Percentiles rank a stretch among this genome's conserved stretches.
These are phyloP conservation scores for Drosophila tropicalis DNA, from an alignment of 1,140 invertebrate genomes.

Conservation along the genomic window DNA sequence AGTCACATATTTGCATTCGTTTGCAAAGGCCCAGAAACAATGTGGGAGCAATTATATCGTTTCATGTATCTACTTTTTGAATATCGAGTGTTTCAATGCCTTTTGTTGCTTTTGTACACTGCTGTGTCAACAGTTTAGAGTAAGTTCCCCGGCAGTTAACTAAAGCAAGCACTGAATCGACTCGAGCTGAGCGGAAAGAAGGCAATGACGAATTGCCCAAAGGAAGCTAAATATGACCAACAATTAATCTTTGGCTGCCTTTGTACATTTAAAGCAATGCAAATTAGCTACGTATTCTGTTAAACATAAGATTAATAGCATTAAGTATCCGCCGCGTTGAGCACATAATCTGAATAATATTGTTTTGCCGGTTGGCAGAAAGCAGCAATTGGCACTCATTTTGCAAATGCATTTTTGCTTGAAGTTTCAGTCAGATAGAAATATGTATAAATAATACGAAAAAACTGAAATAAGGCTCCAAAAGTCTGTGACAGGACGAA, in stretches of 20 bases:
- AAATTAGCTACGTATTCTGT: conserved; percentile 24
- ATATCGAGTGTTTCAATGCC: background rate
- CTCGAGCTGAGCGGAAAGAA: conserved; percentile 8
- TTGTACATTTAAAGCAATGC: conserved; percentile 13
- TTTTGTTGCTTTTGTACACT: conserved; percentile 16
- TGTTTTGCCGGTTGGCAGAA: conserved; percentile 34
- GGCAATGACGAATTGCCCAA: conserved; percentile 16
- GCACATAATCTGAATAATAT: conserved; percentile 47
- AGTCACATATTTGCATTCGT: background rate
- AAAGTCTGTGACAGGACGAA: conserved; percentile 62
- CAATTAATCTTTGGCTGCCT: conserved; percentile 52
- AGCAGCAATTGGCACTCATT: conserved; percentile 70
- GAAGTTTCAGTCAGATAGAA: conserved; percentile 22
- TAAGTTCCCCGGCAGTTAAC: conserved; percentile 59
- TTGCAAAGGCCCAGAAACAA: background rate
- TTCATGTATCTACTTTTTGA: conserved; percentile 49
- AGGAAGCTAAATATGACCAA: conserved; percentile 26
- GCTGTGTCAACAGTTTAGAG: conserved; percentile 60
- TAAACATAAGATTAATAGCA: conserved; percentile 57
- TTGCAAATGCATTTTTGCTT: conserved; percentile 47
- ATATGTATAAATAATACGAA: conserved; percentile 55
- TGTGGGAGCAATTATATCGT: conserved; percentile 55
- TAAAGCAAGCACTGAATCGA: conserved; percentile 20
- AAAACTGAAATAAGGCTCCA: conserved; percentile 53
- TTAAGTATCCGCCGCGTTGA: conserved; percentile 58